Percentiles rank a stretch among this genome's conserved stretches.
These are phyloP conservation scores for Montipora capitata DNA, from an alignment of 92 coral and sea anemone genomes.

Conservation along the genomic window DNA sequence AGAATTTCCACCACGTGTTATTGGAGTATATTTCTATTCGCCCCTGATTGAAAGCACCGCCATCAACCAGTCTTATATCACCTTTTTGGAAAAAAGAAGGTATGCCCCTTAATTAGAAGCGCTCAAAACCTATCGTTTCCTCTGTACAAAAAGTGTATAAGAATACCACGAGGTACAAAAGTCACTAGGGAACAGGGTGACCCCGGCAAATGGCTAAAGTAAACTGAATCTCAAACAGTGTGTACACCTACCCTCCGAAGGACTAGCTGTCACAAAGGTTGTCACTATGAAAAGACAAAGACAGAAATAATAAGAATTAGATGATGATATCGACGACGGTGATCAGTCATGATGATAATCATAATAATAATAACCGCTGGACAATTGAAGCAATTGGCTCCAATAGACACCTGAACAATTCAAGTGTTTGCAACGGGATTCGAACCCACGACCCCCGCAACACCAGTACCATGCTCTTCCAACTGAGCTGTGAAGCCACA, in stretches of 20 bases:
- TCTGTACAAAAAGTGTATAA: not conserved
- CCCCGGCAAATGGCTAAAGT: not conserved
- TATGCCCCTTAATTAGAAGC: too few relatives aligned
- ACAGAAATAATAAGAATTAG: not conserved
- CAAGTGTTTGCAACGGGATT: too few relatives aligned
- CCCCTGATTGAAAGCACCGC: slow-evolving; percentile 18
- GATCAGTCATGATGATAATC: not conserved
- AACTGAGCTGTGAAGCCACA: too few relatives aligned
- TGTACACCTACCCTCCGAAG: slow-evolving; percentile 5
- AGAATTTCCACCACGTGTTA: slow-evolving; percentile 19
- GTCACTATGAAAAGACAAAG: slow-evolving; percentile 9
- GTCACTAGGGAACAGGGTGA: too few relatives aligned
- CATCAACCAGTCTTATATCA: slow-evolving; percentile 22
- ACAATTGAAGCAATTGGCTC: too few relatives aligned
- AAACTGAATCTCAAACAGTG: not conserved
- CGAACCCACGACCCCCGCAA: too few relatives aligned
- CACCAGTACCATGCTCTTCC: too few relatives aligned
- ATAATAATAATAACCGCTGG: too few relatives aligned
- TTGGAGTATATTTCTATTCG: slow-evolving; percentile 20
- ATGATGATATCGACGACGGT: too few relatives aligned
- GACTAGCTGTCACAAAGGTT: slow-evolving; percentile 9
- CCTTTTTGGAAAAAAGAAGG: not conserved
- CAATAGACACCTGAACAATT: too few relatives aligned
- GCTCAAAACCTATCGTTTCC: not conserved
- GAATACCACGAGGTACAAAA: not conserved